Percentiles rank a stretch among this genome's conserved stretches.
Conservation (phyloP, 2,888 invertebrate genomes). For the Tachina lurida region DNA sequence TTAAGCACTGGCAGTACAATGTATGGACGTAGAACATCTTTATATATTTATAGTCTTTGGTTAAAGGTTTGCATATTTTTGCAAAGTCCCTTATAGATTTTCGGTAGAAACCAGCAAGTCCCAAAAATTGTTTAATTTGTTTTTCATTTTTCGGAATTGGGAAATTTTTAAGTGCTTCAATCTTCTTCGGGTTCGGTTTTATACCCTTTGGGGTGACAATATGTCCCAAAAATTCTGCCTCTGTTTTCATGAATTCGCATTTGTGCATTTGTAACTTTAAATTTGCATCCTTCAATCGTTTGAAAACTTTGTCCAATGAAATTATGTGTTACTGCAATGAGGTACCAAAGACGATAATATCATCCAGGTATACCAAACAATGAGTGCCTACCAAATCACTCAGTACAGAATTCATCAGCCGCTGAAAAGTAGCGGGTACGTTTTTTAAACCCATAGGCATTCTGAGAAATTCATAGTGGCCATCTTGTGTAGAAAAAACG, state of each 20-base stretch:
- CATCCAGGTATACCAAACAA: background rate
- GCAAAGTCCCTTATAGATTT: constrained; percentile 42
- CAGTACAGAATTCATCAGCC: too few species aligned
- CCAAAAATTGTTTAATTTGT: constrained; percentile 29
- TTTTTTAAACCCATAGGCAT: constrained; percentile 54
- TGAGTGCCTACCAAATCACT: too few species aligned
- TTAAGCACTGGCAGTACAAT: too few species aligned
- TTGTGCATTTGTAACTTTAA: background rate
- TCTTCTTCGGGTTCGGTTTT: constrained; percentile 34
- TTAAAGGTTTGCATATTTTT: constrained; percentile 32
- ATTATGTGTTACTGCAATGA: too few species aligned
- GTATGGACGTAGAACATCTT: too few species aligned
- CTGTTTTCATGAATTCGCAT: background rate
- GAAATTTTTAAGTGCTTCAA: constrained; percentile 72
- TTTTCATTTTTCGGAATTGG: constrained; percentile 72
- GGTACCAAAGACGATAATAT: too few species aligned
- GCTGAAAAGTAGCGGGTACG: constrained; percentile 46
- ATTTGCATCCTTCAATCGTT: background rate
- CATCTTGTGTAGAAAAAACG: too few species aligned
- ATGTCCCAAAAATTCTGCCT: background rate
- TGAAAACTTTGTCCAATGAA: too few species aligned
- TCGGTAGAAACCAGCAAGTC: constrained; percentile 14
- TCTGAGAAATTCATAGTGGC: too few species aligned
- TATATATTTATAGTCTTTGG: too few species aligned
- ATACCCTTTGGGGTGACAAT: background rate